Base-by-base conservation (phyloP, 2,888 invertebrate species). In the Magallana nippona region DNA sequence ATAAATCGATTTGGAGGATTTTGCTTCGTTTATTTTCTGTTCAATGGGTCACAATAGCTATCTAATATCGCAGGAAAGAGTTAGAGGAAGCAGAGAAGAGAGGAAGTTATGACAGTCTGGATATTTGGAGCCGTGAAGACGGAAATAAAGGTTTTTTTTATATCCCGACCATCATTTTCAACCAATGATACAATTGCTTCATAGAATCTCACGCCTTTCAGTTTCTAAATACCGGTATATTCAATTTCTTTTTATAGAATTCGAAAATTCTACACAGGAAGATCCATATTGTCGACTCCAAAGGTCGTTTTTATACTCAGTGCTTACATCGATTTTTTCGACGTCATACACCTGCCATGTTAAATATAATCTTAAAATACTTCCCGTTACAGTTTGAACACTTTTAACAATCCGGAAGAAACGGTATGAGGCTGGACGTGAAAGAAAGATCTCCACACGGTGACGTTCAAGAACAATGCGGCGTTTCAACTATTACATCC, bases 371-470 rank as follows among this genome's bases (percentile, higher is more conserved):
- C 8, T 44, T 32, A 5, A 32, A 32, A 44, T 44, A 44, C 44
- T 44, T 44, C 44, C 44, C 13, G 2, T 27, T 71, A 15, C 27
- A 71, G 71, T 71, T 27, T 27, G 27, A 71, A 71, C 15, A 71
- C 71, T 27, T 71, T 71, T 32, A 71, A 27, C 27, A 13, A 71
- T 71, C 22, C 27, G 27, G 71, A 71, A 71, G 71, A 71, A 22
- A 1, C 63, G 19, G 17, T 22, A 32, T 71, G 17, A 71, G 1
- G 15, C 32, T 15, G 13, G 13, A 13, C 22, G 71, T 71, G 0
- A 11, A 22, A 17, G 11, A 22, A 27, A 0, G 15, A 27, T 32
- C 13, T 27, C 2, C 22, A 22, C 3, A 27, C 3, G 13, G 71
- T n/a, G 27, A 71, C 71, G 32, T 11, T 11, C 60, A 60, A 60